These are phyloP conservation scores for Hoplias malabaricus DNA, from an alignment of 2,113 vertebrate species.

Conservation along the genomic window DNA sequence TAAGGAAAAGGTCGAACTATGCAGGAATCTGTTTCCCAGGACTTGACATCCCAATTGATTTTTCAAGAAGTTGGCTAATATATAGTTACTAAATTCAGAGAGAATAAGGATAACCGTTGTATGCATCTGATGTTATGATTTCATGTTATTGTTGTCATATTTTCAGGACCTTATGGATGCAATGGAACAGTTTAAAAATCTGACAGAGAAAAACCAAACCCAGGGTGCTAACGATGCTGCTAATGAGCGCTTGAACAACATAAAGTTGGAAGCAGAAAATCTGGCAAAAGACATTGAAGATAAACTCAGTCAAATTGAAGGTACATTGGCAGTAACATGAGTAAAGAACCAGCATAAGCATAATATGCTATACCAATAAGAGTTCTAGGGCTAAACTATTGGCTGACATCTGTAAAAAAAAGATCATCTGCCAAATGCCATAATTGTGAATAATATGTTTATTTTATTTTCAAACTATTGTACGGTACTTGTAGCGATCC, in stretches of 20 bases:
- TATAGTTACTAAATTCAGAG: too few relatives aligned
- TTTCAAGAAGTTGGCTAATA: too few relatives aligned
- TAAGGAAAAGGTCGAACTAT: too few relatives aligned
- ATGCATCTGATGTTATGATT: too few relatives aligned
- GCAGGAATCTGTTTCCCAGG: too few relatives aligned
- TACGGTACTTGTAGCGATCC: not conserved
- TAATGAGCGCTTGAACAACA: conserved; percentile 67
- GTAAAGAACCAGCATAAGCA: too few relatives aligned
- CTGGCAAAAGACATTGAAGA: conserved; percentile 72
- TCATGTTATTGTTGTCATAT: conserved; percentile 18
- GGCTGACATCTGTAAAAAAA: too few relatives aligned
- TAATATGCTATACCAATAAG: too few relatives aligned
- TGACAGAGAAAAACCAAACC: conserved; percentile 68
- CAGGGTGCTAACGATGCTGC: conserved; percentile 54
- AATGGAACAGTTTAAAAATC: conserved; percentile 63
- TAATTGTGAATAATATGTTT: not conserved
- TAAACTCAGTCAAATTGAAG: conserved; percentile 77
- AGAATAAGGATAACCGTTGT: not conserved
- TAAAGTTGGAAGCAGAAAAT: conserved; percentile 72
- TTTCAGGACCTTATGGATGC: conserved; percentile 75
- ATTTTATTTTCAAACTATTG: not conserved
- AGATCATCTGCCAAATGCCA: too few relatives aligned
- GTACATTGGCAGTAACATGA: conserved; percentile 55
- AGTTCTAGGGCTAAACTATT: too few relatives aligned
- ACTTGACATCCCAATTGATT: too few relatives aligned